Evolutionary conservation across 2,113 vertebrate genomes (phyloP).

Genomic region (Sebastes schlegelii): DNA sequence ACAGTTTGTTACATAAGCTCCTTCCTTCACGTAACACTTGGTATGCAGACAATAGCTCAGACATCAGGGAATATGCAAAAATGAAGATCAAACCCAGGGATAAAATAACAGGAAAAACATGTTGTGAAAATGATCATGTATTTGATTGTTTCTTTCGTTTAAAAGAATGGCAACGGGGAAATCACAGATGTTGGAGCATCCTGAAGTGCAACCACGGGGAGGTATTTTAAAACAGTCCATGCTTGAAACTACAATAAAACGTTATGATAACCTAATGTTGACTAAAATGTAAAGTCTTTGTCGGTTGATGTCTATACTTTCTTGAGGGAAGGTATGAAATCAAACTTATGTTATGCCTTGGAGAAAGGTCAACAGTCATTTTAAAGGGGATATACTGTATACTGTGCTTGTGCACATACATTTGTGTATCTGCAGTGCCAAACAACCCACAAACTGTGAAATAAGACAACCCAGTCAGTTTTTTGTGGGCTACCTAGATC

Average conservation of each 20-base stretch:
- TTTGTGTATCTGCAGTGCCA: no score
- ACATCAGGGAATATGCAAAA: no score
- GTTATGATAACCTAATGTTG: background rate
- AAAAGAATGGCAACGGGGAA: background rate
- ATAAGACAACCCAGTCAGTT: no score
- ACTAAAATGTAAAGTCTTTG: background rate
- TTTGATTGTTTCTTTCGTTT: background rate
- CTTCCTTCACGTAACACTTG: no score
- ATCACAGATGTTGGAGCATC: background rate
- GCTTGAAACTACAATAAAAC: background rate
- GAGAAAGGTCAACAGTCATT: background rate
- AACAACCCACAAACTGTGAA: no score
- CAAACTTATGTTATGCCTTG: background rate
- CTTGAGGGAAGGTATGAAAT: background rate
- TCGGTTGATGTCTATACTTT: background rate
- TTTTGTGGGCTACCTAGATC: no score
- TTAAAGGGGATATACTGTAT: no score
- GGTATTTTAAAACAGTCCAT: background rate
- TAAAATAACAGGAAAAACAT: no score
- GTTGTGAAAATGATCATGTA: background rate
- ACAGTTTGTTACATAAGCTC: no score
- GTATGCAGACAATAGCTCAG: no score
- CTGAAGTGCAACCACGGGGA: background rate
- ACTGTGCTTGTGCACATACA: no score
- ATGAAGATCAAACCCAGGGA: no score